A percentile compares a stretch with the other conserved stretches of the same genome.
These are phyloP conservation scores for Meda fulgida DNA, from an alignment of 2,797 vertebrate species.

Conservation along the genomic window DNA sequence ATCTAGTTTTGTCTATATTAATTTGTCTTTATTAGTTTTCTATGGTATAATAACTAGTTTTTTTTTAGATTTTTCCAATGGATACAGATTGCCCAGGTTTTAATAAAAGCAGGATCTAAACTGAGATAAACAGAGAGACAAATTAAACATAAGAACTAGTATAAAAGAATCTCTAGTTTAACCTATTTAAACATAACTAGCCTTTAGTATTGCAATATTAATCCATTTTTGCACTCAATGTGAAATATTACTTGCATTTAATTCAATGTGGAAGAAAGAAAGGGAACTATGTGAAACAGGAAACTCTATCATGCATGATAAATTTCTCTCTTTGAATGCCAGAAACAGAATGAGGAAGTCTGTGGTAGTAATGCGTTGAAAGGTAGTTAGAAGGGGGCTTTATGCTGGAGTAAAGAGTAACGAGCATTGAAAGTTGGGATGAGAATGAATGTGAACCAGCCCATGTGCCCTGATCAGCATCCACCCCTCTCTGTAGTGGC, in stretches of 20 bases:
- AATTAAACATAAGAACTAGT: background rate
- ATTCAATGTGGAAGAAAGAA: slow-evolving; percentile 15
- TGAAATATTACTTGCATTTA: slow-evolving; percentile 14
- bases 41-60: background rate
- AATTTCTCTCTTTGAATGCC: background rate
- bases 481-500: background rate
- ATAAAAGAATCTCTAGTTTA: background rate
- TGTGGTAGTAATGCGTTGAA: slow-evolving; percentile 60
- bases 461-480: slow-evolving; percentile 3
- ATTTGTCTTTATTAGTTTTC: background rate
- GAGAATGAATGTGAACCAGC: slow-evolving; percentile 14
- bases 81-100: background rate
- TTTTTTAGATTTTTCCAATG: background rate
- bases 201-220: background rate
- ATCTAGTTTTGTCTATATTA: too few relatives aligned
- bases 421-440: background rate
- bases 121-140: background rate
- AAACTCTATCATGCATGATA: background rate
- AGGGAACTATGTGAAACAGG: slow-evolving; percentile 57
- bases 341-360: slow-evolving; percentile 61
- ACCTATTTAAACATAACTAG: background rate
- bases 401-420: background rate
- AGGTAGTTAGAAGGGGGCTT: slow-evolving; percentile 54
- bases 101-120: background rate
- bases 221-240: background rate